These are phyloP conservation scores for Grantiella picta DNA, from an alignment of 2,113 vertebrate genomes.

Conservation along the genomic window DNA sequence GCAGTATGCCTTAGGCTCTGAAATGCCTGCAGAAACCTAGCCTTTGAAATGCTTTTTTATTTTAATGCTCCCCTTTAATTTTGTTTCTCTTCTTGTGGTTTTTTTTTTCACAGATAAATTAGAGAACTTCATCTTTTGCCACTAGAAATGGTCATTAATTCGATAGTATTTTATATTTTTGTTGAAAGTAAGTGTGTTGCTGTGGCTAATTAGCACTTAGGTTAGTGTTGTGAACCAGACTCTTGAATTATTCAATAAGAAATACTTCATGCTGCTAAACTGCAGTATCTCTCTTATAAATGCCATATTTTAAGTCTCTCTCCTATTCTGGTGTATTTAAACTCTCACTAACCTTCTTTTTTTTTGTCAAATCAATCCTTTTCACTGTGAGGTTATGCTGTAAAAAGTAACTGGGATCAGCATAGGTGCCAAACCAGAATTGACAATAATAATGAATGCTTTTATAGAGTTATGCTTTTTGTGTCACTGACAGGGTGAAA, in stretches of 20 bases:
- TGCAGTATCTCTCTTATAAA: background rate
- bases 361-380: background rate
- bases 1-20: background rate
- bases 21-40: background rate
- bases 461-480: background rate
- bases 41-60: background rate
- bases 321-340: constrained; percentile 1
- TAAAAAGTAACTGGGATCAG: background rate
- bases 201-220: constrained; percentile 17
- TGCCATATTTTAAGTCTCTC: background rate
- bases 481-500: background rate
- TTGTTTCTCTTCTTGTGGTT: background rate
- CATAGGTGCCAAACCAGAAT: background rate
- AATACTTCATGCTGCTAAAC: background rate
- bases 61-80: background rate
- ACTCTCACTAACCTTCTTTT: constrained; percentile 37
- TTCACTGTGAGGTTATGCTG: background rate
- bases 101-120: background rate
- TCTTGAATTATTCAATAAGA: constrained; percentile 24
- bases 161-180: constrained; percentile 8
- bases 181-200: constrained; percentile 3
- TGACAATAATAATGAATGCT: background rate
- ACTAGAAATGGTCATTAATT: background rate
- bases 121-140: background rate
- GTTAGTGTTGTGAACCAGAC: background rate